Conservation (phyloP, 2,797 vertebrate genomes). For the Diplodus sargus region DNA sequence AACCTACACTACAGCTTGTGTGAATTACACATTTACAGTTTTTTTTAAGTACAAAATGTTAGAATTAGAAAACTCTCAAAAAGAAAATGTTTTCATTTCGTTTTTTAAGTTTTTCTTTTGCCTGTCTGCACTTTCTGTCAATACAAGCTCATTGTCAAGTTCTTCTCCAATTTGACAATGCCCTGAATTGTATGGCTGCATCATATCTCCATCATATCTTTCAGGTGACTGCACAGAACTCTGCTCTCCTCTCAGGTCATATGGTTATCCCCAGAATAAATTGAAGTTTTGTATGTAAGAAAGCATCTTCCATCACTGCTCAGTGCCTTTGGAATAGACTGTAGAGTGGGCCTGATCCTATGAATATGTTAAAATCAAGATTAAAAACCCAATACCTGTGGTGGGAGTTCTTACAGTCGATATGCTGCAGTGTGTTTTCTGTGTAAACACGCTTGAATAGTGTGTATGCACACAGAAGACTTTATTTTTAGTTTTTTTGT, state of each 20-base stretch:
- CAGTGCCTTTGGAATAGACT: not conserved
- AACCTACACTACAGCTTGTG: not conserved
- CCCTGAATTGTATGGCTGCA: not conserved
- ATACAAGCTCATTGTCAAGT: not conserved
- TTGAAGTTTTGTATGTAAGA: not conserved
- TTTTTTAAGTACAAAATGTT: not conserved
- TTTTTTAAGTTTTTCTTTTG: not conserved
- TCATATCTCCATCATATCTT: conserved; percentile 6
- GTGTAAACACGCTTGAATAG: not conserved
- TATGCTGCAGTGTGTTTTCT: not conserved
- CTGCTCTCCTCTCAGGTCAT: conserved; percentile 3
- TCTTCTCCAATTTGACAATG: not conserved
- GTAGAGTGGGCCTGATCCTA: not conserved
- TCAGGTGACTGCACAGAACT: not conserved
- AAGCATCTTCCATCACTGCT: not conserved
- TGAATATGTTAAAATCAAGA: not conserved
- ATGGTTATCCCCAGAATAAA: conserved; percentile 14
- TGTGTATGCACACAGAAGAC: not conserved
- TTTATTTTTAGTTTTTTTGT: not conserved
- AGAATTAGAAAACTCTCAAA: not conserved
- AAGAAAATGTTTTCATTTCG: too few relatives aligned
- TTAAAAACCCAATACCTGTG: not conserved
- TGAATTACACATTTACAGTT: not conserved
- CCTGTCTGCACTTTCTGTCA: not conserved
- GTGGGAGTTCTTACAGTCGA: not conserved